Base-by-base conservation (phyloP, 1,140 invertebrate species). In the Thaumatotibia leucotreta region DNA sequence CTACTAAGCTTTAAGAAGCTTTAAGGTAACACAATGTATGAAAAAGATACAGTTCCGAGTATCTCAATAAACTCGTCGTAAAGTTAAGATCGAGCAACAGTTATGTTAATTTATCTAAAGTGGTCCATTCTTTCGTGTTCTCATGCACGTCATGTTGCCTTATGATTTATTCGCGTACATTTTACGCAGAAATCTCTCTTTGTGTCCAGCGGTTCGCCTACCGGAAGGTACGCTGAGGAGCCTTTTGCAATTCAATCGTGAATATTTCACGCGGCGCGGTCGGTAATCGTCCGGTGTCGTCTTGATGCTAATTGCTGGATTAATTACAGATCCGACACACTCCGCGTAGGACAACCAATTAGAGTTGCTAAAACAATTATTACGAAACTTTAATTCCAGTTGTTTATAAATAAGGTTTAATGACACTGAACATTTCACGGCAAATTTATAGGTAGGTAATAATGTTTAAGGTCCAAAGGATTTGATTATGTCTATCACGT, bases 241-340 rank as follows among this genome's bases (percentile, higher is more conserved):
- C 52, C 52, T 58, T 58, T 4, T 29, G 52, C 52, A 29, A 14
- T 14, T 31, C 11, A 58, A 58, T 58, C 24, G 24, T 58, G 24
- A 27, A 14, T n/a, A n/a, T 23, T 14, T 29, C 24, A 27, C 52
- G 52, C 52, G 17, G 14, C 52, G 23, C 10, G 24, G 6, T 27
- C 10, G 24, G n/a, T 58, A 58, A 58, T 58, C 52, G 52, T 23
- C 29, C 39, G 39, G 39, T 45, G 39, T 45, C 23, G 52, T 31
- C 52, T 58, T 58, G n/a, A 27, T 22, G 39, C 39, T 20, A 45
- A 45, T 52, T 27, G 52, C 52, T 29, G 20, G 52, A 58, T 27
- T 45, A 58, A 27, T 58, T 58, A 58, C 14, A 58, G 24, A 58
- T 58, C 52, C 27, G 52, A 29, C 27, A 31, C 27, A 58, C 52